Evolutionary conservation across 2,113 vertebrate genomes (phyloP).

Genomic region (Copsychus sechellarum): DNA sequence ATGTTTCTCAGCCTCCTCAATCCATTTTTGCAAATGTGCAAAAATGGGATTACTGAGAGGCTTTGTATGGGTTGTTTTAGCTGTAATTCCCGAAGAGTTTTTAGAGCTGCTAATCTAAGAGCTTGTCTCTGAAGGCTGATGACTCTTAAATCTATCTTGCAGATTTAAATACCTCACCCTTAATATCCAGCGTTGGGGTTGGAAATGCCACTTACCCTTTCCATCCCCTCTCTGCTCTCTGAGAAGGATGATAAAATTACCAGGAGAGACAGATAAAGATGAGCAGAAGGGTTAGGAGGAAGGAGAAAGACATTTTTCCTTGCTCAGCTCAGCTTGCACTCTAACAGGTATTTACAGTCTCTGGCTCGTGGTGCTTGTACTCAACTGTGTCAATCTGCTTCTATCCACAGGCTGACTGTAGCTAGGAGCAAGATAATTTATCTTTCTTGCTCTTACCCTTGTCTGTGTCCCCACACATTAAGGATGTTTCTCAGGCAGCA

Average conservation of each 20-base stretch:
- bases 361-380: slow-evolving; percentile 60
- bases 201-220: slow-evolving; percentile 48
- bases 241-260: slow-evolving; percentile 46
- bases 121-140: background rate
- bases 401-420: slow-evolving; percentile 68
- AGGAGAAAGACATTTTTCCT: slow-evolving; percentile 42
- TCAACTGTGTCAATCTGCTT: slow-evolving; percentile 72
- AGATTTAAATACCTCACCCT: slow-evolving; percentile 30
- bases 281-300: slow-evolving; percentile 9
- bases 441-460: slow-evolving; percentile 72
- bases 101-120: slow-evolving; percentile 42
- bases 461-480: slow-evolving; percentile 66
- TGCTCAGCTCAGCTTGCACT: slow-evolving; percentile 52
- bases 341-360: slow-evolving; percentile 65
- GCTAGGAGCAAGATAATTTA: slow-evolving; percentile 69
- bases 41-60: slow-evolving; percentile 55
- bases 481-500: slow-evolving; percentile 69
- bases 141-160: slow-evolving; percentile 24
- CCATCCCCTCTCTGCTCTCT: background rate
- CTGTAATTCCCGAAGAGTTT: slow-evolving; percentile 12
- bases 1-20: background rate
- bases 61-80: slow-evolving; percentile 16
- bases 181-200: background rate
- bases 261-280: slow-evolving; percentile 32
- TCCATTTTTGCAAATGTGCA: slow-evolving; percentile 38